Base-by-base conservation (phyloP, 2,113 vertebrate species). In the Erpornis zantholeuca region DNA sequence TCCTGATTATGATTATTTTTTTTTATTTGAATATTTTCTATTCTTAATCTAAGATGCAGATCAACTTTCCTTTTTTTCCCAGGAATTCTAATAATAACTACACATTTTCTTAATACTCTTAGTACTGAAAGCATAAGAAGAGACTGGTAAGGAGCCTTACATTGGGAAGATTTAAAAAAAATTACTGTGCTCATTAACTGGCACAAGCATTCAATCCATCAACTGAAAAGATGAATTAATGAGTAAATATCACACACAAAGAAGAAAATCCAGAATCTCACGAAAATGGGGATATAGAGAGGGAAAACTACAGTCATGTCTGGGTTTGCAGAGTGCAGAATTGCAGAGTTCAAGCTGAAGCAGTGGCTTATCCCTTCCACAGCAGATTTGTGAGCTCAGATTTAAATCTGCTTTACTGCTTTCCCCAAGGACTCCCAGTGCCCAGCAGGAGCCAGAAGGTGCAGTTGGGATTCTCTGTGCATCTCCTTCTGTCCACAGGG, bases 391-490 rank as follows among this genome's bases (percentile, higher is more conserved):
- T 21, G 70, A 93, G 53, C 72, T 65, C n/a, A 82, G 82, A 80
- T 88, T 90, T 86, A 86, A 92, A 88, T 69, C 68, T 88, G 54
- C 88, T 90, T 94, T 88, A 14, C 75, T 69, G 68, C 56, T 86
- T 92, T 80, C 40, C 73, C 59, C 40, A 88, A 61, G 57, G 85
- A 76, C 36, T 76, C 23, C 40, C 42, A 86, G 15, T 1, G 6
- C 38, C 28, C 68, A 60, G 72, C 44, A 81, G 77, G 42, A 94
- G 72, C 40, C 25, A 3, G 63, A 80, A 90, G 42, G 31, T 23
- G 45, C 59, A 57, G 50, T 1, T 82, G 36, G 50, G 35, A 93
- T 90, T 81, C 63, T 66, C 20, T 85, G 31, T 21, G n/a, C 42
- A 50, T 18, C 29, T 60, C 8, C 12, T 82, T 44, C 23, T 17